A percentile compares a stretch with the other conserved stretches of the same genome.
Evolutionary conservation across 2,888 invertebrate genomes (phyloP).

Genomic region (Teleiodes luculella): DNA sequence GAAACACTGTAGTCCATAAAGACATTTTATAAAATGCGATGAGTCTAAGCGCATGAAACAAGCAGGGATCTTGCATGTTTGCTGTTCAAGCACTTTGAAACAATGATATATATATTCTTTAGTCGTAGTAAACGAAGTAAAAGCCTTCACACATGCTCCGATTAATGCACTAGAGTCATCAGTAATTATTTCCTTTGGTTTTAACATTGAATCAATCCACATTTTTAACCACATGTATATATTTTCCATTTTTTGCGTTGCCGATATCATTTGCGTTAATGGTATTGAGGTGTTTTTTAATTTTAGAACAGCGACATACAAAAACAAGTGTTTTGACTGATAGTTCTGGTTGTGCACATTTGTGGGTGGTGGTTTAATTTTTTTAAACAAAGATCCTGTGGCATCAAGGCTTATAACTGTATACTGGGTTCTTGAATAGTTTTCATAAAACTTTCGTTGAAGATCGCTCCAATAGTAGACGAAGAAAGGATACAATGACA

Average conservation of each 20-base stretch:
- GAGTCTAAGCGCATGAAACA: not conserved
- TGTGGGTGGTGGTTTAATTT: no score
- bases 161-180: not conserved
- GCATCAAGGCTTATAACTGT: no score
- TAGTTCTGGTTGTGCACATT: no score
- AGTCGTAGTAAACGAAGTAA: not conserved
- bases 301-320: no score
- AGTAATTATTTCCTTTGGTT: not conserved
- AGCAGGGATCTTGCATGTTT: not conserved
- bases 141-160: not conserved
- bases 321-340: no score
- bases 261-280: not conserved
- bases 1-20: not conserved
- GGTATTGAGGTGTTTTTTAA: not conserved
- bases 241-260: not conserved
- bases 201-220: not conserved
- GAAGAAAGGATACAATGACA: no score
- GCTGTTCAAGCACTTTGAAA: not conserved
- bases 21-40: not conserved
- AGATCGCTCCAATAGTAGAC: no score
- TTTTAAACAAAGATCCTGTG: no score
- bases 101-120: not conserved
- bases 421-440: no score
- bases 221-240: not conserved
- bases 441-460: no score